Evolutionary conservation across 2,797 vertebrate genomes (phyloP), one percentile per base, ranked within the genome.

Genomic region (Sebastes alutus): DNA sequence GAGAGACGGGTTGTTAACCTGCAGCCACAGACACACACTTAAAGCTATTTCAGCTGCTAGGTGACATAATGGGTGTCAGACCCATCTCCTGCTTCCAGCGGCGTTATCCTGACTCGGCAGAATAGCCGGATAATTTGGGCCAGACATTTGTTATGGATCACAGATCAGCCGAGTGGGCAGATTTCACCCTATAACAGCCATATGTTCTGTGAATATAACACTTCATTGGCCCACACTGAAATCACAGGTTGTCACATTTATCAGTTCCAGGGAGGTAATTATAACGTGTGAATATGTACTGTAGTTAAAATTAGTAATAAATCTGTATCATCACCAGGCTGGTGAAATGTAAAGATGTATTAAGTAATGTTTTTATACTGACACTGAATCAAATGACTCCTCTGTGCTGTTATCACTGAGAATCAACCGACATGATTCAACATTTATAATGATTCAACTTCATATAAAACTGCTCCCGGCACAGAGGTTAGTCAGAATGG

Each of bases 61-160:
- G 77, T 83, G 89, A 89, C 90, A 94, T 85, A 46, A 88, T 82
- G 81, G 91, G 46, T 89, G 90, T 86, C 89, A 85, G 83, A 64
- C 22, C 65, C 83, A 56, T 87, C 79, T 80, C 73, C 80, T 61
- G 78, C 81, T 83, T 78, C 77, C 74, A 83, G 80, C 73, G 3
- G 59, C 66, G 63, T 77, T 77, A 59, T 77, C 86, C 89, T 89
- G 88, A 90, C 74, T 90, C 77, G 3, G 85, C 91, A 87, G 63
- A 80, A 82, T 29, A 61, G 33, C 49, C 32, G 85, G 69, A 81
- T 88, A 52, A 52, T 52, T 52, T 85, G 83, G 72, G 73, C 69
- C 54, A 75, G 81, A 78, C 78, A 86, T 91, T 89, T 85, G 82
- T 81, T 84, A 72, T 83, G 84, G 86, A 90, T 89, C 84, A 85